Base-by-base conservation (phyloP, 2,888 invertebrate species). In the Bimastos eiseni region DNA sequence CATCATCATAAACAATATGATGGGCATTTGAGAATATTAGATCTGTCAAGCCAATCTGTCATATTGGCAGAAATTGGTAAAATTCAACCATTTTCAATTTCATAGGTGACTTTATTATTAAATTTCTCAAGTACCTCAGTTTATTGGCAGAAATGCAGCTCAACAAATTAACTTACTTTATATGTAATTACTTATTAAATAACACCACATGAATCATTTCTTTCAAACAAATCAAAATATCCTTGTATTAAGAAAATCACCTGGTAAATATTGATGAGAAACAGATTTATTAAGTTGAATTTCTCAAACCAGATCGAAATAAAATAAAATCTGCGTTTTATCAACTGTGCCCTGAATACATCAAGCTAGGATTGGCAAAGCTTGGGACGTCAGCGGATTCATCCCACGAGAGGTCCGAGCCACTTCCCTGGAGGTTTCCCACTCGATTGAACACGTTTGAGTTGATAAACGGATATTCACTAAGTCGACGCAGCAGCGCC, bases 301-400 rank as follows among this genome's bases (percentile, higher is more conserved):
- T 70, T 70, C 70, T 70, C 70, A 70, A 70, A 70, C 30, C 70
- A 70, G 30, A 70, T 70, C n/a, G n/a, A 70, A 49, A 70, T 70
- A 11, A n/a, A n/a, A n/a, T n/a, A 70, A 11, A 70, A 70, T n/a
- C 6, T 8, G 13, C 30, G 8, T n/a, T 70, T 70, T n/a, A 70
- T 86, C 86, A 86, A 86, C 86, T 86, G 36, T 86, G 86, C 36
- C 86, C 86, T 21, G 36, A 86, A 86, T 86, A 86, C 86, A 86
- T 86, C 86, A 86, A 24, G 86, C 86, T 37, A 8, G 86, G 86
- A 86, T 86, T 34, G 24, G 86, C 86, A 17, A 86, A 86, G 86
- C 86, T 86, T 17, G 86, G 86, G 37, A 86, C 86, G 15, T 86
- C 86, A 37, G 86, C 86, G 36, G 86, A 86, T 37, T 86, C 86